These are phyloP conservation scores for Orchesellides sinensis DNA, from an alignment of 2,888 invertebrate species.

Conservation along the genomic window DNA sequence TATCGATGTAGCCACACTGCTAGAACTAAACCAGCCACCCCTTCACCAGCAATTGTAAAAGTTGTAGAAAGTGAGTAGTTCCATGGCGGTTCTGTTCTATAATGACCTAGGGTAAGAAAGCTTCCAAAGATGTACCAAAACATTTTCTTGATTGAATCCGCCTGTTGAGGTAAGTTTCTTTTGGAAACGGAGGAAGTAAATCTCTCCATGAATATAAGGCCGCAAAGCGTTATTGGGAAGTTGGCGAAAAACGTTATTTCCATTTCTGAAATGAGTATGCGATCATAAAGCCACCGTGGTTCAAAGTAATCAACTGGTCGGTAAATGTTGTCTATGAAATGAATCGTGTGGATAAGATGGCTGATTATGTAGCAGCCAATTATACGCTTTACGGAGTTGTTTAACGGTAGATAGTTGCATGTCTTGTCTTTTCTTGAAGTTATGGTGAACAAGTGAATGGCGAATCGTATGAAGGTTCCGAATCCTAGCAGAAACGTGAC, in stretches of 20 bases:
- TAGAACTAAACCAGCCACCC: slow-evolving; percentile 43
- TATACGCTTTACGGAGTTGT: slow-evolving; percentile 32
- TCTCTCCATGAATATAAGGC: slow-evolving; percentile 44
- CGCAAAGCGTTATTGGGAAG: slow-evolving; percentile 59
- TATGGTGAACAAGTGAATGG: slow-evolving; percentile 22
- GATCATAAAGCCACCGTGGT: slow-evolving; percentile 67
- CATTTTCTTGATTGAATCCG: slow-evolving; percentile 49
- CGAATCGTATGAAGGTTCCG: slow-evolving; percentile 37
- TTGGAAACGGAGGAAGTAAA: slow-evolving; percentile 35
- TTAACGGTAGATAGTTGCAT: slow-evolving; percentile 47
- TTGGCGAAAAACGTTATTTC: slow-evolving; percentile 69
- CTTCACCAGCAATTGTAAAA: slow-evolving; percentile 69
- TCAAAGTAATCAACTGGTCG: slow-evolving; percentile 67
- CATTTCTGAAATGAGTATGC: slow-evolving; percentile 60
- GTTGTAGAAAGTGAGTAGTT: slow-evolving; percentile 49
- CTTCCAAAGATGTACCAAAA: slow-evolving; percentile 59
- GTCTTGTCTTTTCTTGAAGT: slow-evolving; percentile 32
- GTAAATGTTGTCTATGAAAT: slow-evolving; percentile 68
- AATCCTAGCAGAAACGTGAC: slow-evolving; percentile 48
- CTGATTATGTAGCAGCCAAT: slow-evolving; percentile 44
- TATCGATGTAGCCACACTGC: slow-evolving; percentile 64
- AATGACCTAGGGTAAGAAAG: slow-evolving; percentile 67
- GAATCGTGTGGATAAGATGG: slow-evolving; percentile 54
- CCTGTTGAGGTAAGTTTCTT: slow-evolving; percentile 15
- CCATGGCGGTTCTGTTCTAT: slow-evolving; percentile 62